Percentiles rank a stretch among this genome's conserved stretches.
Conservation (phyloP, 2,888 invertebrate genomes). For the Notocelia uddmanniana region DNA sequence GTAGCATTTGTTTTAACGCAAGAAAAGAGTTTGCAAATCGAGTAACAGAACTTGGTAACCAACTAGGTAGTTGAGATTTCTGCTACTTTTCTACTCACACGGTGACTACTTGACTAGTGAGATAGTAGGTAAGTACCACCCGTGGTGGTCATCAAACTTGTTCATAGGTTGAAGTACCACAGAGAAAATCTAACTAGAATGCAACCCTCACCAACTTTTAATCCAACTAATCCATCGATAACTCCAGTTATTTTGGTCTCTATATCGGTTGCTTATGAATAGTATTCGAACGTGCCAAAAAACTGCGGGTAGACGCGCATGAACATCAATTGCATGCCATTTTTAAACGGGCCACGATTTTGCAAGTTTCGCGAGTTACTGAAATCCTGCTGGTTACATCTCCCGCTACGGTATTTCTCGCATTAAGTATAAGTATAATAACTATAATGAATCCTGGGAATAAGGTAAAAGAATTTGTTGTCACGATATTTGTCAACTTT, state of each 20-base stretch:
- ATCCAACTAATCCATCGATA: no score
- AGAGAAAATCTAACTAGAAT: no score
- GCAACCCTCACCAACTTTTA: no score
- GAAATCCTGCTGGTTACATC: background rate
- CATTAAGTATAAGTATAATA: background rate
- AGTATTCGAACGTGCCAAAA: conserved; percentile 20
- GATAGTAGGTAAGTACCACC: no score
- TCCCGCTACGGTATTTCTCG: background rate
- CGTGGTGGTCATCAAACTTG: no score
- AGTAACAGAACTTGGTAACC: no score
- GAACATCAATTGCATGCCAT: conserved; percentile 17
- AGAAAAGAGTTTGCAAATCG: no score
- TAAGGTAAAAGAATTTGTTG: conserved; percentile 15
- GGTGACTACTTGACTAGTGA: no score
- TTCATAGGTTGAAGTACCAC: no score
- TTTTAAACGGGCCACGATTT: conserved; percentile 18
- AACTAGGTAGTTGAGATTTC: no score
- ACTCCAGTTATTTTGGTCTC: background rate
- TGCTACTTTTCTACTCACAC: no score
- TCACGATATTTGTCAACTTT: background rate
- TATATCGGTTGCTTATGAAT: background rate
- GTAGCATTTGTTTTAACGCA: no score
- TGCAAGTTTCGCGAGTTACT: conserved; percentile 6
- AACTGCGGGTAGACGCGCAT: conserved; percentile 20
- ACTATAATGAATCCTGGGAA: conserved; percentile 18